These are phyloP conservation scores for Thripadectes ignobilis DNA, from an alignment of 2,797 vertebrate genomes.

Conservation along the genomic window DNA sequence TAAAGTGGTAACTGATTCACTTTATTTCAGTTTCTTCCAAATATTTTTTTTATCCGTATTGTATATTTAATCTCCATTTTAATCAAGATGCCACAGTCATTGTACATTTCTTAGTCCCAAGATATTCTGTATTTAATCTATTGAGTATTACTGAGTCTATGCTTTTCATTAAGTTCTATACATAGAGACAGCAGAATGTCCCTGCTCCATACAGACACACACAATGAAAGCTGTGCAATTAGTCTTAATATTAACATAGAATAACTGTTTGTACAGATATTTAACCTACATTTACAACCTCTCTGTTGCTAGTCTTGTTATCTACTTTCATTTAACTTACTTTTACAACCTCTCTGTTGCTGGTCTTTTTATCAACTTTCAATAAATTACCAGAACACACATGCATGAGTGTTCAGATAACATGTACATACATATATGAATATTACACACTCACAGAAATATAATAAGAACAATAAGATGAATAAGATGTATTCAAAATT, in stretches of 20 bases:
- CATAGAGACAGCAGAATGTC: not conserved
- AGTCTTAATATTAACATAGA: not conserved
- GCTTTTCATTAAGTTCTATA: not conserved
- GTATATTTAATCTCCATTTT: not conserved
- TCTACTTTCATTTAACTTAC: not conserved
- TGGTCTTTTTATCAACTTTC: not conserved
- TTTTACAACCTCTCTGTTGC: not conserved
- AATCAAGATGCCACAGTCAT: not conserved
- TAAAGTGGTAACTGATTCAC: not conserved
- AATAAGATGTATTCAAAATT: not conserved
- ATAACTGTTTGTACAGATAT: not conserved
- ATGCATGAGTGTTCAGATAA: not conserved
- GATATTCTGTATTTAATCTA: not conserved
- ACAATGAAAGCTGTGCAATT: not conserved
- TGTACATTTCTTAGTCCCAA: not conserved
- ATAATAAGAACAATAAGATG: not conserved
- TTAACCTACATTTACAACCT: not conserved
- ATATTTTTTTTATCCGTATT: not conserved
- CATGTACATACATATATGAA: not conserved
- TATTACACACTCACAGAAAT: not conserved
- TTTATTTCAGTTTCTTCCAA: not conserved
- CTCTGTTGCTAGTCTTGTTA: not conserved
- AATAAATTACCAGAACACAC: not conserved
- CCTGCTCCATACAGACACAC: not conserved
- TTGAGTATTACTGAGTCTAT: not conserved